Base-by-base conservation (phyloP, 1,140 invertebrate species). In the Pentalonia nigronervosa region DNA sequence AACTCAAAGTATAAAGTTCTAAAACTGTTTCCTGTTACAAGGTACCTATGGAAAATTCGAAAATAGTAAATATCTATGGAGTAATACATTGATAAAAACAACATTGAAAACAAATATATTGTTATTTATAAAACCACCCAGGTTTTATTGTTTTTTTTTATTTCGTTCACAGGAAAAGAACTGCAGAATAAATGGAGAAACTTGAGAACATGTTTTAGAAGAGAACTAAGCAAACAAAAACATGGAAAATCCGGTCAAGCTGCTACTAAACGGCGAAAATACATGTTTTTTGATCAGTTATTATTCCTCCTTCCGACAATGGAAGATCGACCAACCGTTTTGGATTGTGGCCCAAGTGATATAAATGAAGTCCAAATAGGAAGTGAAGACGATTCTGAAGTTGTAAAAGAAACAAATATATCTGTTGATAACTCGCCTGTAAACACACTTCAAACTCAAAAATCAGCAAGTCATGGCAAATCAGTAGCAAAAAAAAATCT, bases 11-110 rank as follows among this genome's bases (percentile, higher is more conserved):
- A 88, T 36, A 94, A 48, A 93, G 94, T 94, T 25, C 47, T 94
- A 53, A 94, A 94, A n/a, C 93, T 94, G 76, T 92, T 90, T 76
- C 94, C 94, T 67, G 76, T 93, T 50, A 94, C 94, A n/a, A 94
- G 86, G 53, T 94, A 94, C 93, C 93, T 94, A 86, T 89, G 94
- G 94, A 36, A 81, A 94, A 94, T 93, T 1, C 76, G 34, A 83
- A 83, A 83, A 83, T 36, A 83, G 76, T 83, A 34, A 81, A 7
- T 81, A 7, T 81, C 34, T 81, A 7, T 21, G 76, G 76, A 36
- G 76, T 81, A n/a, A 81, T 81, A 81, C n/a, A 81, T 81, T 34
- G n/a, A 81, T 81, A 81, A 83, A 83, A 36, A 83, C 34, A 21
- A 83, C 76, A 41, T 41, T 83, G n/a, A 83, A 8, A 83, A 36